Conservation (phyloP, 1,140 invertebrate species). For the Copidosoma floridanum region DNA sequence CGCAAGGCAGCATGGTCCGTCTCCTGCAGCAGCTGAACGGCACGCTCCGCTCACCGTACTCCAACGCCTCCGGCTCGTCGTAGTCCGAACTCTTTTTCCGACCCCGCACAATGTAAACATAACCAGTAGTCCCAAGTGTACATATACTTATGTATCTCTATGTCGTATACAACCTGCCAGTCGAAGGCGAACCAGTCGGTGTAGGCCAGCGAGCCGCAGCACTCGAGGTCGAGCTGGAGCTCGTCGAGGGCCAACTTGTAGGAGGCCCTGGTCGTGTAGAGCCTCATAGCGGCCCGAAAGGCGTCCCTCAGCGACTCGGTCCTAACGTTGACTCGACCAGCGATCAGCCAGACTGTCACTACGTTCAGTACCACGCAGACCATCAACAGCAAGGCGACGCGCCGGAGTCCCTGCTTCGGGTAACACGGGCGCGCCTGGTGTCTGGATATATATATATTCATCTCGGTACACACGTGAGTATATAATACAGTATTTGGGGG, state of each 20-base stretch:
- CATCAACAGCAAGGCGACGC: conserved; percentile 32
- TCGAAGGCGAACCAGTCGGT: conserved; percentile 45
- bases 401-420: conserved; percentile 31
- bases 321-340: conserved; percentile 36
- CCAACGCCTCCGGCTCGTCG: conserved; percentile 29
- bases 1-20: conserved; percentile 34
- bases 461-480: too few relatives aligned
- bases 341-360: conserved; percentile 40
- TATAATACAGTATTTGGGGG: too few relatives aligned
- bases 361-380: conserved; percentile 41
- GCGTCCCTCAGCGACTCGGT: conserved; percentile 33
- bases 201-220: conserved; percentile 44
- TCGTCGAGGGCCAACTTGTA: conserved; percentile 44
- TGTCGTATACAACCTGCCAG: conserved; percentile 40
- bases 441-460: conserved; percentile 34
- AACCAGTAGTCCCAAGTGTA: too few relatives aligned
- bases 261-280: conserved; percentile 35
- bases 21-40: conserved; percentile 49
- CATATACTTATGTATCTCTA: background rate
- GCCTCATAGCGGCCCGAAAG: conserved; percentile 45
- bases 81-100: conserved; percentile 38
- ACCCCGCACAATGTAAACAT: too few relatives aligned
- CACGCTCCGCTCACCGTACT: conserved; percentile 29
- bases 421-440: conserved; percentile 31
- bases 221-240: conserved; percentile 47